phyloP scores from a whole-genome alignment of 2,113 vertebrate species.

The Pimephales promelas region DNA sequence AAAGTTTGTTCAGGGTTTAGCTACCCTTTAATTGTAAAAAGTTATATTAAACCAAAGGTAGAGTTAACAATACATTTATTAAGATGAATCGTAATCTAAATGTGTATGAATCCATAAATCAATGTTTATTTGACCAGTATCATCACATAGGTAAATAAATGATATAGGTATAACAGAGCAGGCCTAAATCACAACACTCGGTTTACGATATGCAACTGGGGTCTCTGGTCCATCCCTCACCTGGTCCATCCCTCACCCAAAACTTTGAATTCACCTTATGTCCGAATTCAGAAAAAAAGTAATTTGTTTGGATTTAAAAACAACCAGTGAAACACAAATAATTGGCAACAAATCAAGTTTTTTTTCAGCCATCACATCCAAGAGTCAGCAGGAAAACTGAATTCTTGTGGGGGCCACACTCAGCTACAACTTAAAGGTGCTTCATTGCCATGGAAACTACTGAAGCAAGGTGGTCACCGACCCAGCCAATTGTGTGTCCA shows the following conservation, averaged over 20 bases:
- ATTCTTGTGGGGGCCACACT: not conserved
- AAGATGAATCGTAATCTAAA: not conserved
- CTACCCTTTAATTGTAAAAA: not conserved
- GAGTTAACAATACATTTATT: not conserved
- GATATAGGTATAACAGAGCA: not conserved
- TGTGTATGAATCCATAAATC: not conserved
- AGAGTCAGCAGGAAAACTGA: not conserved
- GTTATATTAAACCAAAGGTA: not conserved
- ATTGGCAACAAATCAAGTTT: not conserved
- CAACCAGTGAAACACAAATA: not conserved
- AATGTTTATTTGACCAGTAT: too few relatives aligned
- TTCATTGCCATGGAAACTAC: constrained; percentile 13
- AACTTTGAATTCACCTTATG: not conserved
- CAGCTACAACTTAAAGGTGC: constrained; percentile 8
- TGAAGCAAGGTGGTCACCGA: constrained; percentile 9
- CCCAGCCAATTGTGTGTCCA: not conserved
- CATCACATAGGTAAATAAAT: too few relatives aligned
- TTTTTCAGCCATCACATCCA: not conserved
- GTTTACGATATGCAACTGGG: not conserved
- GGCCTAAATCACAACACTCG: not conserved
- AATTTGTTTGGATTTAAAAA: not conserved
- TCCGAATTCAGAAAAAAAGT: not conserved
- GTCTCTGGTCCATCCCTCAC: not conserved
- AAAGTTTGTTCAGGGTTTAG: too few relatives aligned
- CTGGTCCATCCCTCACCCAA: not conserved